phyloP scores from a whole-genome alignment of 2,113 vertebrate species.

The Pygoscelis antarcticus region DNA sequence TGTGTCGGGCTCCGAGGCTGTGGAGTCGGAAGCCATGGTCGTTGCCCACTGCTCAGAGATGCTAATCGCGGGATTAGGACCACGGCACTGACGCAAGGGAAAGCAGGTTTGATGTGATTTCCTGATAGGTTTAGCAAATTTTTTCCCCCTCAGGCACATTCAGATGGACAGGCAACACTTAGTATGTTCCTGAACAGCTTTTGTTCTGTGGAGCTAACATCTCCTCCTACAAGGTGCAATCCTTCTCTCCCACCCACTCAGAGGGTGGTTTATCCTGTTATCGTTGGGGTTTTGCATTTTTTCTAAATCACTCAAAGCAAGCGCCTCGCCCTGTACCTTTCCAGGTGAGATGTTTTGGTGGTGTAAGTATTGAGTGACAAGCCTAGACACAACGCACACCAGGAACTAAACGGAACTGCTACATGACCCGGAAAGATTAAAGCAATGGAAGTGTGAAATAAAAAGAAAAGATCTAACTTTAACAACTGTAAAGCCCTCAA shows the following conservation, averaged over 20 bases:
- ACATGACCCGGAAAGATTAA: slow-evolving; percentile 26
- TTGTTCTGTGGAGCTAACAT: background rate
- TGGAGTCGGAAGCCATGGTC: background rate
- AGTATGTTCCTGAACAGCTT: background rate
- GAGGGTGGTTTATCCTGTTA: background rate
- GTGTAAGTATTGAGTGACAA: slow-evolving; percentile 19
- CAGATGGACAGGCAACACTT: background rate
- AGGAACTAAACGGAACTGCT: slow-evolving; percentile 30
- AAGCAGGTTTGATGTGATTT: background rate
- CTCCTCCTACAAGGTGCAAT: background rate
- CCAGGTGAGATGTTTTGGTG: slow-evolving; percentile 24
- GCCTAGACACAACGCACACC: background rate
- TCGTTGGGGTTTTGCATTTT: background rate
- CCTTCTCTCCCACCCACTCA: background rate
- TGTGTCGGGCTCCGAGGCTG: background rate
- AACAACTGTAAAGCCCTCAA: slow-evolving; percentile 38
- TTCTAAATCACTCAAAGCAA: background rate
- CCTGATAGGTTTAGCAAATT: background rate
- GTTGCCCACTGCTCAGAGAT: background rate
- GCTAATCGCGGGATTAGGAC: background rate
- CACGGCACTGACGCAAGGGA: background rate
- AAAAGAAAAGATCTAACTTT: slow-evolving; percentile 41
- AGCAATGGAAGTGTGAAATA: slow-evolving; percentile 52
- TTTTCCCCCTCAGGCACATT: background rate
- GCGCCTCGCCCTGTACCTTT: background rate